Base-by-base conservation (phyloP, 2,888 invertebrate species). In the Nomada fabriciana region DNA sequence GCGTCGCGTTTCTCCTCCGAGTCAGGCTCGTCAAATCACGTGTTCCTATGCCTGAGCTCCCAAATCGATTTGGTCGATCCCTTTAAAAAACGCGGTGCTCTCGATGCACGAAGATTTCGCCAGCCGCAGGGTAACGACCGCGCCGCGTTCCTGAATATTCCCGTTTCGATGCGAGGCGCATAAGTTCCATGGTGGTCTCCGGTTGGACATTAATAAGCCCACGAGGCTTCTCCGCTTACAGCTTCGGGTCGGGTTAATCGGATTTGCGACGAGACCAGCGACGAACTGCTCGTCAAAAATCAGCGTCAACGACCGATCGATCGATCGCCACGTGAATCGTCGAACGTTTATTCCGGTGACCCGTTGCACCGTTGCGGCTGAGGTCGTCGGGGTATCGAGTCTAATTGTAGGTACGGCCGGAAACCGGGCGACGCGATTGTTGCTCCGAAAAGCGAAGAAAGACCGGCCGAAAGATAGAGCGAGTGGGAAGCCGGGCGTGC, bases 211-310 rank as follows among this genome's bases (percentile, higher is more conserved):
- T 82, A 80, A 85, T 85, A 85, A 85, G 36, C 76, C 76, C 68
- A 81, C 72, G 83, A 74, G 85, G 85, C 85, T 85, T 85, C 85
- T 85, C 78, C 78, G 83, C 75, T 83, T 79, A 81, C 82, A 74
- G 63, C 77, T 63, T 50, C 76, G 76, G 79, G 85, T 80, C 79
- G 63, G 82, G 79, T 85, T 85, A 85, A 85, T 85, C 85, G 82
- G 85, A 85, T 85, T 85, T 85, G 74, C 82, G 82, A 78, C 77
- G 74, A 75, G 76, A 76, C 80, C 76, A 53, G 25, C 68, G 77
- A 70, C 84, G 84, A 84, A 77, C 68, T 61, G 50, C 71, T 50
- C 69, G 74, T 74, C 71, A 72, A 82, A 83, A 83, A 82, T 57
- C 70, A 55, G 80, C 75, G 60, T 53, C 71, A 67, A 52, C 57